Conservation (phyloP, 1,140 invertebrate genomes). For the Drosophila nasuta region DNA sequence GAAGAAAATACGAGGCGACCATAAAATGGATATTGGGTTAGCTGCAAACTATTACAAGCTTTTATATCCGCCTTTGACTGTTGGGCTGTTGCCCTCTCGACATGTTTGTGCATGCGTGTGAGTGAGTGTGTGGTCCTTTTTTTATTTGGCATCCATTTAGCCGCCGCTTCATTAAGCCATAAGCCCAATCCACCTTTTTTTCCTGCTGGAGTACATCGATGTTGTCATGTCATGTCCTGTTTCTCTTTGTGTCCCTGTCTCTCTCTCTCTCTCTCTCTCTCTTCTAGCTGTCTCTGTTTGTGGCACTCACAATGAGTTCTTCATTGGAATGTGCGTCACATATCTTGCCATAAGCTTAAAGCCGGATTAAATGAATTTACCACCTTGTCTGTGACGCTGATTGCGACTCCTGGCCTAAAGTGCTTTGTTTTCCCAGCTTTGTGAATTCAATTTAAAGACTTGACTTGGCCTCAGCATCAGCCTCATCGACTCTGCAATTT, state of each 20-base stretch:
- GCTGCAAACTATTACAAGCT: conserved; percentile 64
- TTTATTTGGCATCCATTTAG: conserved; percentile 60
- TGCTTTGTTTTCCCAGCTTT: conserved; percentile 4
- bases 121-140: conserved; percentile 21
- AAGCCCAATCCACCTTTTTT: conserved; percentile 42
- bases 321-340: conserved; percentile 17
- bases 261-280: too few relatives aligned
- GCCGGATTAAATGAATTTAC: conserved; percentile 20
- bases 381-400: conserved; percentile 2
- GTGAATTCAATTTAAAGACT: conserved; percentile 18
- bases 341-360: conserved; percentile 23
- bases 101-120: neutral
- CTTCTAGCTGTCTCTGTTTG: neutral
- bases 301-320: neutral
- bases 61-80: conserved; percentile 36
- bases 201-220: neutral
- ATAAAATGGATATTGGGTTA: conserved; percentile 25
- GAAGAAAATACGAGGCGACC: conserved; percentile 7
- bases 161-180: conserved; percentile 75
- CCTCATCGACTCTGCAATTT: neutral
- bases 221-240: conserved; percentile 33
- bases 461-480: too few relatives aligned
- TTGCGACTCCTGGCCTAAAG: neutral
- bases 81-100: conserved; percentile 6
- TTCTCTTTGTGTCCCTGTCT: neutral